Evolutionary conservation across 2,888 invertebrate genomes (phyloP), one percentile per base, ranked within the genome.

Genomic region (Platynereis dumerilii): DNA sequence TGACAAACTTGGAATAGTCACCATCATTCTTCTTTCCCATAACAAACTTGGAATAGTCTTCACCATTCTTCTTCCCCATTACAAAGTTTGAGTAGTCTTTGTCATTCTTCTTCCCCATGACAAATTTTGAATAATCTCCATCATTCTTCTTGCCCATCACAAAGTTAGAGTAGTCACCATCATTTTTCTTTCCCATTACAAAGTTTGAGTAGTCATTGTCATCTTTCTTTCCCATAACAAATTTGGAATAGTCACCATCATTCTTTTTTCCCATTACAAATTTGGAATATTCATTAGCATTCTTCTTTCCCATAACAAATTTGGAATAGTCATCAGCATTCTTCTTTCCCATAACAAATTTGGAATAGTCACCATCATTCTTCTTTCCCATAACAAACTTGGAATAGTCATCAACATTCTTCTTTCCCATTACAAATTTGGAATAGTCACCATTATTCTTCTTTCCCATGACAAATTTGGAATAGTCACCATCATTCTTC

Each of bases 151-250:
- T 48, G 5, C 48, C 48, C 48, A 48, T 48, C 17, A 48, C 48
- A 48, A 48, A 48, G 5, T 48, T 48, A n/a, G 48, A 48, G 22
- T 48, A 48, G 48, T 48, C 48, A 10, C 17, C 12, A 20, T 22
- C 48, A 48, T 48, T 20, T 48, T 48, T 48, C 22, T 48, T 48
- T 48, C 48, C 48, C 48, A 48, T 48, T 48, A 48, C 48, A 48
- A 48, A 48, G 5, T 22, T 22, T 3, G 48, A 48, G 22, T 48
- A 48, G 22, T 48, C 48, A 12, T 42, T 10, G 17, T 22, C 48
- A 48, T 48, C 17, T 48, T 48, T 48, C 48, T 48, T 48, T 48
- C 48, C 48, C 48, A 48, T 48, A 10, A 48, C 48, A 48, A 48
- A 48, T 7, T 22, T 22, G 22, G 48, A 48, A 48, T 48, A 48